These are phyloP conservation scores for Apocrypta bakeri DNA, from an alignment of 1,140 invertebrate genomes.

Conservation along the genomic window DNA sequence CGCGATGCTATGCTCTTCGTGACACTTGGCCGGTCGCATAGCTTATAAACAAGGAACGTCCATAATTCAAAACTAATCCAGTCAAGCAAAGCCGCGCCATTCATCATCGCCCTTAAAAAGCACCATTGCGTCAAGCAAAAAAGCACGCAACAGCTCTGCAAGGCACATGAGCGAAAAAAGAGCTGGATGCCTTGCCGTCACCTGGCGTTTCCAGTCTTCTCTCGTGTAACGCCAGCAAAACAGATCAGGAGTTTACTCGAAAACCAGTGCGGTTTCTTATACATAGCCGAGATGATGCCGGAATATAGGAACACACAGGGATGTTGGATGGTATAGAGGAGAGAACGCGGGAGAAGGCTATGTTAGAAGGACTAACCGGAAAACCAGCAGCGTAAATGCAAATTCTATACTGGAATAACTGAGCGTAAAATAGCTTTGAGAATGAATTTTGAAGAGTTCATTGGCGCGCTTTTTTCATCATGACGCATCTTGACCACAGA, in stretches of 20 bases:
- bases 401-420: too few species aligned
- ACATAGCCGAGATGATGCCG: background rate
- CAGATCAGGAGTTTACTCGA: background rate
- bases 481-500: too few species aligned
- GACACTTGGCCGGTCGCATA: background rate
- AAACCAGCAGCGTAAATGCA: too few species aligned
- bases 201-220: slow-evolving; percentile 9
- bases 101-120: slow-evolving; percentile 26
- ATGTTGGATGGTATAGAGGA: too few species aligned
- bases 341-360: too few species aligned
- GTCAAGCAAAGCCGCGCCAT: slow-evolving; percentile 23
- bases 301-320: too few species aligned
- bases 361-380: too few species aligned
- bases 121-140: background rate
- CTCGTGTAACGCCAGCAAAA: background rate
- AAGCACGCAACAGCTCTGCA: background rate
- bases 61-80: slow-evolving; percentile 52
- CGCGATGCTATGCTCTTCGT: too few species aligned
- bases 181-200: slow-evolving; percentile 20
- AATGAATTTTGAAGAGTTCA: too few species aligned
- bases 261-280: background rate
- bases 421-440: too few species aligned
- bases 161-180: background rate
- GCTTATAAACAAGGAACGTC: slow-evolving; percentile 42
- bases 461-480: too few species aligned